A percentile compares a stretch with the other conserved stretches of the same genome.
Conservation (phyloP, 2,888 invertebrate genomes). For the Orthosia gothica region DNA sequence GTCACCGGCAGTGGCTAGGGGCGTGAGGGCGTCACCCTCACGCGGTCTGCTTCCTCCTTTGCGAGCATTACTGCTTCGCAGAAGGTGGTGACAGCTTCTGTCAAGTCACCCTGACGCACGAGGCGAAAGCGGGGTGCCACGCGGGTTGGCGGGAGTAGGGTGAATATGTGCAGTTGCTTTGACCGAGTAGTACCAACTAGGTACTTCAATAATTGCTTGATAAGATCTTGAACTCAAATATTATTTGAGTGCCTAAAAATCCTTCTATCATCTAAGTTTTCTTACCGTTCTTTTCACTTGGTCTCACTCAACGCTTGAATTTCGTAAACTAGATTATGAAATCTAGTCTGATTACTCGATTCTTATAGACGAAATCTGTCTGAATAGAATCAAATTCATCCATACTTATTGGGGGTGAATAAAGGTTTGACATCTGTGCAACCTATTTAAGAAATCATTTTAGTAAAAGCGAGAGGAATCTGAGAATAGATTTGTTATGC, state of each 20-base stretch:
- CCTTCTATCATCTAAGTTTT: neutral
- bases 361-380: slow-evolving; percentile 1
- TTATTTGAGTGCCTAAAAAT: neutral
- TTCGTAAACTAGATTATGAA: slow-evolving; percentile 8
- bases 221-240: too few relatives aligned
- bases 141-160: too few relatives aligned
- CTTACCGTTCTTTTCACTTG: neutral
- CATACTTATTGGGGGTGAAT: slow-evolving; percentile 3
- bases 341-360: neutral
- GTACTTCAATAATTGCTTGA: too few relatives aligned
- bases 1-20: too few relatives aligned
- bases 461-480: neutral
- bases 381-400: neutral
- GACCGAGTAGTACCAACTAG: too few relatives aligned
- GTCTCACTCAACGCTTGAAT: neutral
- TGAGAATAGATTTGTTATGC: neutral
- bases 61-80: too few relatives aligned
- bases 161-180: too few relatives aligned
- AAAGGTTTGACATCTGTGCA: neutral
- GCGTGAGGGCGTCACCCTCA: too few relatives aligned
- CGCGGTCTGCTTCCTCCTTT: too few relatives aligned
- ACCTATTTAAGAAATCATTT: slow-evolving; percentile 22
- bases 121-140: too few relatives aligned
- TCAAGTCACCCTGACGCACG: too few relatives aligned
- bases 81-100: too few relatives aligned